A percentile compares a stretch with the other conserved stretches of the same genome.
Evolutionary conservation across 2,113 vertebrate genomes (phyloP).

Genomic region (Grammomys surdaster): DNA sequence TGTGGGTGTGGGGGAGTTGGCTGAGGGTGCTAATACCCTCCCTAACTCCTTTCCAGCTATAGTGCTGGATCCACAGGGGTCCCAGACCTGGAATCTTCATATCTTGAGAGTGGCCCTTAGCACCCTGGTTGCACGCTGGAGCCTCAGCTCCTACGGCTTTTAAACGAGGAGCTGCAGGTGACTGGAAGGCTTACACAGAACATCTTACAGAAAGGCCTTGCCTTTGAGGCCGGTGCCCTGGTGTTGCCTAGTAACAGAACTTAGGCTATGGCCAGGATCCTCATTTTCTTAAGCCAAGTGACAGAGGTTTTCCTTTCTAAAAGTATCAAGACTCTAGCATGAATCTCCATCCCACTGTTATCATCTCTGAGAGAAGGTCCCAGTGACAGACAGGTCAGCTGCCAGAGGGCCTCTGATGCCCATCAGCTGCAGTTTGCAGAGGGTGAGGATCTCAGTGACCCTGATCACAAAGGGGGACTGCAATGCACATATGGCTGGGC

Average conservation of each 20-base stretch:
- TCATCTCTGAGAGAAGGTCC: not conserved
- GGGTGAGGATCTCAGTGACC: conserved; percentile 71
- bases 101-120: not conserved
- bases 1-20: not conserved
- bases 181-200: not conserved
- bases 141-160: not conserved
- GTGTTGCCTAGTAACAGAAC: not conserved
- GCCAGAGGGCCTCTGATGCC: conserved; percentile 6
- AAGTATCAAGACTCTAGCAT: not conserved
- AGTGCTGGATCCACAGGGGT: not conserved
- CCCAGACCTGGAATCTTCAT: not conserved
- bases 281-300: not conserved
- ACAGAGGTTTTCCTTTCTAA: not conserved
- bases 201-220: not conserved
- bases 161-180: not conserved
- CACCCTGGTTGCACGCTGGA: not conserved
- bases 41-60: not conserved
- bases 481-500: conserved; percentile 80
- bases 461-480: conserved; percentile 74
- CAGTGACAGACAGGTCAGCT: not conserved
- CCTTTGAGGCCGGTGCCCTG: not conserved
- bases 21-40: not conserved
- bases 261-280: not conserved
- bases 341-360: not conserved
- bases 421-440: not conserved